Conservation (phyloP, 2,797 vertebrate genomes). For the Acanthis flammea region DNA sequence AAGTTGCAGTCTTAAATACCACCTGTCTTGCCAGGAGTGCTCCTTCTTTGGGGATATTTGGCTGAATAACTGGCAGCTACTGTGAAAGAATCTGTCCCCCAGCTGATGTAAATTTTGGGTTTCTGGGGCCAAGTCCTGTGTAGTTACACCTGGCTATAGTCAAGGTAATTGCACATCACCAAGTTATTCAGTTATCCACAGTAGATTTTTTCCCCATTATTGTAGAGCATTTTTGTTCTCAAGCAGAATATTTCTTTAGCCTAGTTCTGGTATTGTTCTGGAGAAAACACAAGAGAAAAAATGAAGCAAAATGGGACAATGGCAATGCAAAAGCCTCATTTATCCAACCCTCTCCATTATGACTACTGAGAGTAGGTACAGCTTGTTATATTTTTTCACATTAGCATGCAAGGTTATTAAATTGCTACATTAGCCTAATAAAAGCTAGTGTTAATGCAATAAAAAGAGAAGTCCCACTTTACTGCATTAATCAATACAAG, state of each 20-base stretch:
- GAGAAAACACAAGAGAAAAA: neutral
- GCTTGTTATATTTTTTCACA: conserved; percentile 7
- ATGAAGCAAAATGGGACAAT: neutral
- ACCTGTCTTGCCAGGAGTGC: neutral
- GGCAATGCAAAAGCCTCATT: neutral
- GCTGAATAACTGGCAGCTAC: neutral
- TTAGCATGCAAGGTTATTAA: conserved; percentile 48
- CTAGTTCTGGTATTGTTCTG: neutral
- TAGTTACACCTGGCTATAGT: neutral
- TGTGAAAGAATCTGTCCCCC: neutral
- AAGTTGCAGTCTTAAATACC: neutral
- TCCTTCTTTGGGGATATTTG: neutral
- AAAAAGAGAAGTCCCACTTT: neutral
- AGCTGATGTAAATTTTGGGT: neutral
- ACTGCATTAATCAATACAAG: conserved; percentile 20
- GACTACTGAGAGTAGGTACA: neutral
- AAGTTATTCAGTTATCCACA: neutral
- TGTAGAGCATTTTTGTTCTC: neutral
- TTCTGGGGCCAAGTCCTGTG: neutral
- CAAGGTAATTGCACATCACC: neutral
- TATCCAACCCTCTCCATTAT: neutral
- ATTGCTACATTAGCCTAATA: conserved; percentile 31
- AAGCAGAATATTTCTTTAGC: neutral
- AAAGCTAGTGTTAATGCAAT: conserved; percentile 37
- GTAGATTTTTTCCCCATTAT: neutral